phyloP scores from a whole-genome alignment of 2,888 invertebrate genomes.

The Euspilapteryx auroguttella region DNA sequence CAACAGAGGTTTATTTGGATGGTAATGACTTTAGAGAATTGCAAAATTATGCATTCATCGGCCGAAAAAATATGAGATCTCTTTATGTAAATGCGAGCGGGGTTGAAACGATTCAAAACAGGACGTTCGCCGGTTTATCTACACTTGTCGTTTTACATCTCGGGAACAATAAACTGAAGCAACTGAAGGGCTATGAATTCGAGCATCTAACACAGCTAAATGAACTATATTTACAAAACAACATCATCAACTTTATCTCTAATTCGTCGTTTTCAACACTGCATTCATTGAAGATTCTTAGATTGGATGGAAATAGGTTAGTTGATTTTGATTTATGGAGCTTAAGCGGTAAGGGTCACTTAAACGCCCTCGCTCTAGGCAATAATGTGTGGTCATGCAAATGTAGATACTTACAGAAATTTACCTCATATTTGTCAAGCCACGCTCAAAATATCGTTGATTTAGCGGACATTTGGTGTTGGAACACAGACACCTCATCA shows the following conservation, averaged over 20 bases:
- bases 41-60: slow-evolving; percentile 87
- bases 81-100: slow-evolving; percentile 85
- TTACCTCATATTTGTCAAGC: slow-evolving; percentile 79
- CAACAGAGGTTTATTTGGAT: slow-evolving; percentile 89
- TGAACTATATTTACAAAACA: slow-evolving; percentile 85
- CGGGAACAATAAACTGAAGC: slow-evolving; percentile 80
- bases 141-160: slow-evolving; percentile 80
- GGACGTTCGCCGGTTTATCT: slow-evolving; percentile 83
- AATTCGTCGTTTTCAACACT: slow-evolving; percentile 79
- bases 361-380: slow-evolving; percentile 75
- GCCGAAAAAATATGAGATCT: slow-evolving; percentile 85
- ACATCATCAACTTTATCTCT: slow-evolving; percentile 74
- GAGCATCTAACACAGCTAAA: slow-evolving; percentile 77
- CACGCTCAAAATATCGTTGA: slow-evolving; percentile 77
- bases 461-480: slow-evolving; percentile 75
- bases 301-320: slow-evolving; percentile 82
- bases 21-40: slow-evolving; percentile 86
- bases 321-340: slow-evolving; percentile 79
- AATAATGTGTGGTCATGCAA: slow-evolving; percentile 90
- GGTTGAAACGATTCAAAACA: slow-evolving; percentile 82
- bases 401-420: slow-evolving; percentile 83
- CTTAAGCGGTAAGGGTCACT: slow-evolving; percentile 63
- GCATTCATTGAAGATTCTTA: slow-evolving; percentile 73
- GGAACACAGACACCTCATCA: slow-evolving; percentile 68
- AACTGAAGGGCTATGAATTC: slow-evolving; percentile 82